phyloP scores from a whole-genome alignment of 2,888 invertebrate species.

The Chydorus sphaericus region DNA sequence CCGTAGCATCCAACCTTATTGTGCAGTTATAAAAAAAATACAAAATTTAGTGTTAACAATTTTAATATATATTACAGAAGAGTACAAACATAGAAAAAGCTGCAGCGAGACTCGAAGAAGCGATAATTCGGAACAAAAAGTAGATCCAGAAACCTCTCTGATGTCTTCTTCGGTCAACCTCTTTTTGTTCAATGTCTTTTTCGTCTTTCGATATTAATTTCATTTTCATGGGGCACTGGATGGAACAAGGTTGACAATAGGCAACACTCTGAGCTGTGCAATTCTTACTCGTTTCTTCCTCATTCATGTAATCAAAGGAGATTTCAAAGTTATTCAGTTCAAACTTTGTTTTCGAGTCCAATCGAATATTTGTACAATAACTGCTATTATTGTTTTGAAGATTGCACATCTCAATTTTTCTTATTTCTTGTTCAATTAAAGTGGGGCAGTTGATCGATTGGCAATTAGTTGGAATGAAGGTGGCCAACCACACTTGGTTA shows the following conservation, averaged over 20 bases:
- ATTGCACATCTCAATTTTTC: too few species aligned
- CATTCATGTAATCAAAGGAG: neutral
- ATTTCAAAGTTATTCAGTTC: neutral
- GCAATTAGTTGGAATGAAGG: neutral
- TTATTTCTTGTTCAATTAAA: too few species aligned
- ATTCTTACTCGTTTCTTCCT: neutral
- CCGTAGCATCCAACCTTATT: conserved; percentile 67
- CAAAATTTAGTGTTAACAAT: neutral
- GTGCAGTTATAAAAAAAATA: neutral
- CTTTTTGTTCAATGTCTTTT: too few species aligned
- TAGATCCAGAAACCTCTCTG: conserved; percentile 63
- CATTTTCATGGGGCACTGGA: neutral
- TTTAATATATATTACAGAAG: neutral
- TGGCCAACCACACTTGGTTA: neutral
- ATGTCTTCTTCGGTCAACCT: conserved; percentile 45
- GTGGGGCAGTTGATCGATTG: neutral
- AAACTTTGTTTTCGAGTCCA: neutral
- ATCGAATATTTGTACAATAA: too few species aligned
- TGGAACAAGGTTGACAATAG: too few species aligned
- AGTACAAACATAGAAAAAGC: conserved; percentile 50
- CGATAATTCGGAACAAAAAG: conserved; percentile 60
- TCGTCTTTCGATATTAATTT: too few species aligned
- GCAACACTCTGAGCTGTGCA: neutral
- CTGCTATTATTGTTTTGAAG: too few species aligned
- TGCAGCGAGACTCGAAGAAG: conserved; percentile 64